phyloP scores from a whole-genome alignment of 2,113 vertebrate genomes.

The Rhinoderma darwinii region DNA sequence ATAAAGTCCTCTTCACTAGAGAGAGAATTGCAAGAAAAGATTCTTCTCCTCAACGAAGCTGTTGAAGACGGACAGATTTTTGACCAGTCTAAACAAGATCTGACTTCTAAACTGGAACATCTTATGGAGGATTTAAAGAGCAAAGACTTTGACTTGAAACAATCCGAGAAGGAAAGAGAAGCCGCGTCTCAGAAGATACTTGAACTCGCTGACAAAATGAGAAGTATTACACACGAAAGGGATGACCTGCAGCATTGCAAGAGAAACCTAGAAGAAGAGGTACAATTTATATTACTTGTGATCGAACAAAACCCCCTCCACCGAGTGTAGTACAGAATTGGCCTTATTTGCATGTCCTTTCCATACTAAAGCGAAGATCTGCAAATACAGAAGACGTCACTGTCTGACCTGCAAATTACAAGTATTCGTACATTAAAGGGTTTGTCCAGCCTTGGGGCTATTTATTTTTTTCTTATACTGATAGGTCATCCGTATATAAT shows the following conservation, averaged over 20 bases:
- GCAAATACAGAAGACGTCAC: too few relatives aligned
- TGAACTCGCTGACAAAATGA: slow-evolving; percentile 59
- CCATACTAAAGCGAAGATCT: too few relatives aligned
- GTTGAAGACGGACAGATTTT: slow-evolving; percentile 64
- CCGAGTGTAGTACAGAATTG: too few relatives aligned
- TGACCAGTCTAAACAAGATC: slow-evolving; percentile 60
- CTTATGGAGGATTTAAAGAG: slow-evolving; percentile 58
- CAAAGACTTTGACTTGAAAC: slow-evolving; percentile 46
- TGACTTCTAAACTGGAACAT: slow-evolving; percentile 62
- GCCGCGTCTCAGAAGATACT: slow-evolving; percentile 57
- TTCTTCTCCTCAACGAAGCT: slow-evolving; percentile 61
- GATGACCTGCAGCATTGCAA: slow-evolving; percentile 56
- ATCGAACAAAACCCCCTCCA: too few relatives aligned
- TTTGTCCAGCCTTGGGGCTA: too few relatives aligned
- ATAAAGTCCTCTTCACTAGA: slow-evolving; percentile 11
- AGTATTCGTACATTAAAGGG: too few relatives aligned
- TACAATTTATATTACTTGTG: slow-evolving; percentile 1
- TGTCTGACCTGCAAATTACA: too few relatives aligned
- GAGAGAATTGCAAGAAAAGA: slow-evolving; percentile 14
- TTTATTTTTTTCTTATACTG: too few relatives aligned
- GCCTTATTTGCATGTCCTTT: too few relatives aligned
- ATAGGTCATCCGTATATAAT: too few relatives aligned
- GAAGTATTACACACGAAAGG: slow-evolving; percentile 57
- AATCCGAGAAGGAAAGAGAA: slow-evolving; percentile 52
- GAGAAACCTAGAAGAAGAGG: slow-evolving; percentile 54